phyloP scores from a whole-genome alignment of 2,797 vertebrate species.

The Heliangelus exortis region DNA sequence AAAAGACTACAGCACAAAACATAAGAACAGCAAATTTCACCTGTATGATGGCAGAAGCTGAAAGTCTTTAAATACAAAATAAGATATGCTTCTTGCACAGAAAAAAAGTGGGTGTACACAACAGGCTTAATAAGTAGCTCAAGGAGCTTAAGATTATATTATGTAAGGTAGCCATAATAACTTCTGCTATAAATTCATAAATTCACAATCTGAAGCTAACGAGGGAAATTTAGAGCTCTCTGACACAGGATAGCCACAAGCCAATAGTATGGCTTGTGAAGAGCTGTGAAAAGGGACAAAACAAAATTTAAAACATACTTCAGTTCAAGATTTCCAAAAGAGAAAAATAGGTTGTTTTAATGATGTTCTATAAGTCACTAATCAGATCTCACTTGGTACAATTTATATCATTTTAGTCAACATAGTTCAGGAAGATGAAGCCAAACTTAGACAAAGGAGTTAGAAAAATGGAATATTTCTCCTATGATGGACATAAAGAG shows the following conservation, averaged over 20 bases:
- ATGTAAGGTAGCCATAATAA: background rate
- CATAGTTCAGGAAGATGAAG: background rate
- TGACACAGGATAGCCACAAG: background rate
- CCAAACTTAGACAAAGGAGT: background rate
- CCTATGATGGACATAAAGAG: background rate
- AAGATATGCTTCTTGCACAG: background rate
- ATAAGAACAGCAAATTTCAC: background rate
- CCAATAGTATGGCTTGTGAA: background rate
- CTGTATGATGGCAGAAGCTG: background rate
- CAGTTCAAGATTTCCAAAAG: background rate
- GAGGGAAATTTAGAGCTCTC: background rate
- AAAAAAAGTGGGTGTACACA: background rate
- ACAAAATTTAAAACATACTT: background rate
- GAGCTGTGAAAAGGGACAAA: background rate
- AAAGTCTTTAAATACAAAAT: constrained; percentile 8
- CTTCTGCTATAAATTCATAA: background rate
- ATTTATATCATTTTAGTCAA: background rate
- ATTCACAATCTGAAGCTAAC: background rate
- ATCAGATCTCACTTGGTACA: background rate
- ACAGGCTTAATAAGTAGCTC: background rate
- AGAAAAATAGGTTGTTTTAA: background rate
- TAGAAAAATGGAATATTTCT: background rate
- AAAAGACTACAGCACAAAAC: background rate
- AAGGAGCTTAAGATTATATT: background rate
- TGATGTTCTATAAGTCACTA: background rate